Percentiles rank a stretch among this genome's conserved stretches.
phyloP scores from a whole-genome alignment of 2,888 invertebrate genomes.

The Cheilosia soror region DNA sequence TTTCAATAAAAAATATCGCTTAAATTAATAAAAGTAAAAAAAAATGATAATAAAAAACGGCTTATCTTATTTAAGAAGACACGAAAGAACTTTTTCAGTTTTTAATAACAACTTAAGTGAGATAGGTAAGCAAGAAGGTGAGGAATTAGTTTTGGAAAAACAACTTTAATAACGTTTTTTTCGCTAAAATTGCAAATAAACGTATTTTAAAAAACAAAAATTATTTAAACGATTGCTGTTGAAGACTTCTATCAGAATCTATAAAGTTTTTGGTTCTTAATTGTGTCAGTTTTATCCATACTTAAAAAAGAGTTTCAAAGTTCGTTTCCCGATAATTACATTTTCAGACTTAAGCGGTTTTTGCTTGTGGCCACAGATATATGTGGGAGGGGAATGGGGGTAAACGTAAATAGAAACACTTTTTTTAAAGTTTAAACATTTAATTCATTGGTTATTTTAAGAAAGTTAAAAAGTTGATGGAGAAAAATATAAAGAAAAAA shows the following conservation, averaged over 20 bases:
- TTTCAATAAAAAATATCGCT: constrained; percentile 15
- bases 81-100: neutral
- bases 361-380: neutral
- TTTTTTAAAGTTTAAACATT: too few species aligned
- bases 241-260: constrained; percentile 3
- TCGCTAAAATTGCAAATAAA: neutral
- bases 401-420: too few species aligned
- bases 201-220: neutral
- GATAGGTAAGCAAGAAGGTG: constrained; percentile 19
- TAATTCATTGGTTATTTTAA: too few species aligned
- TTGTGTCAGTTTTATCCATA: constrained; percentile 18
- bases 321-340: constrained; percentile 6
- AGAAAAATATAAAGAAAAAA: too few species aligned
- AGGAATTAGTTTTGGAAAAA: constrained; percentile 33
- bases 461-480: too few species aligned
- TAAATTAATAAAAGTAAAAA: constrained; percentile 12
- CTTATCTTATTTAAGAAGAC: constrained; percentile 1
- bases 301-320: constrained; percentile 17
- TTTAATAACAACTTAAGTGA: constrained; percentile 32
- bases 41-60: constrained; percentile 13
- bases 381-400: too few species aligned
- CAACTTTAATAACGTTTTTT: neutral
- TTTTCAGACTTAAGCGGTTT: neutral
- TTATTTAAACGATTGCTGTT: neutral
- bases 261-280: constrained; percentile 9